phyloP scores from a whole-genome alignment of 30 jellyfish, hydroid and myxozoan genomes.

The Sanderia malayensis region DNA sequence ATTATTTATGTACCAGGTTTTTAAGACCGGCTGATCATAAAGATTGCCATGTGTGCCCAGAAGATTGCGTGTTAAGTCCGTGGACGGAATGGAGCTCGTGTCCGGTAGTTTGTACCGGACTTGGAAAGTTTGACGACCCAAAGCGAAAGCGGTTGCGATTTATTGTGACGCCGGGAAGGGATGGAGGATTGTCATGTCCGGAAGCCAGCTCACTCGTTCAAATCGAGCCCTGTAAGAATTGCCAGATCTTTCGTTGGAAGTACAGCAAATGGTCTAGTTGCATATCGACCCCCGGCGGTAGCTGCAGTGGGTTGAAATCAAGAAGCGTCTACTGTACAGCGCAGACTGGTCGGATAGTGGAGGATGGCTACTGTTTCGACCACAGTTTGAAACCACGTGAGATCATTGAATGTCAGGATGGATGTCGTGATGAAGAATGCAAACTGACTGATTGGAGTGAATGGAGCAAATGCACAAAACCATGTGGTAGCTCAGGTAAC shows the following conservation, averaged over 20 bases:
- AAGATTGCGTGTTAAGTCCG: slow-evolving; percentile 50
- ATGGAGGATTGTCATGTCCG: slow-evolving; percentile 50
- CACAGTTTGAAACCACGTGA: slow-evolving; percentile 40
- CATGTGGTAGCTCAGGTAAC: slow-evolving; percentile 63
- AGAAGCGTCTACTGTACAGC: slow-evolving; percentile 37
- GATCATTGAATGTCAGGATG: slow-evolving; percentile 20
- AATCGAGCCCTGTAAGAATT: slow-evolving; percentile 15
- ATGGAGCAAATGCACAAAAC: slow-evolving; percentile 52
- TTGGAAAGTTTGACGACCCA: not conserved
- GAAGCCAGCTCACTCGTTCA: slow-evolving; percentile 7
- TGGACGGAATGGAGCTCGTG: slow-evolving; percentile 69
- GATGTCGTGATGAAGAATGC: slow-evolving; percentile 21
- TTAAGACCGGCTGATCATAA: slow-evolving; percentile 38
- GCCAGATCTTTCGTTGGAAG: slow-evolving; percentile 39
- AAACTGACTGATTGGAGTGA: slow-evolving; percentile 41
- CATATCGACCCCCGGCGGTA: slow-evolving; percentile 8
- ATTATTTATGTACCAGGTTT: slow-evolving; percentile 38
- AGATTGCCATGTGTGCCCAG: slow-evolving; percentile 51
- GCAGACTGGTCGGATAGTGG: slow-evolving; percentile 3
- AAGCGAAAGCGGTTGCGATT: slow-evolving; percentile 34
- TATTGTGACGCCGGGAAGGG: slow-evolving; percentile 18
- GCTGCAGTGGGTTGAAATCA: slow-evolving; percentile 48
- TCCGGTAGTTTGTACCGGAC: slow-evolving; percentile 26
- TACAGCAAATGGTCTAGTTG: slow-evolving; percentile 41
- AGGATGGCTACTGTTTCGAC: slow-evolving; percentile 41